Base-by-base conservation (phyloP, 64 coral and sea anemone species). In the Montipora foliosa region DNA sequence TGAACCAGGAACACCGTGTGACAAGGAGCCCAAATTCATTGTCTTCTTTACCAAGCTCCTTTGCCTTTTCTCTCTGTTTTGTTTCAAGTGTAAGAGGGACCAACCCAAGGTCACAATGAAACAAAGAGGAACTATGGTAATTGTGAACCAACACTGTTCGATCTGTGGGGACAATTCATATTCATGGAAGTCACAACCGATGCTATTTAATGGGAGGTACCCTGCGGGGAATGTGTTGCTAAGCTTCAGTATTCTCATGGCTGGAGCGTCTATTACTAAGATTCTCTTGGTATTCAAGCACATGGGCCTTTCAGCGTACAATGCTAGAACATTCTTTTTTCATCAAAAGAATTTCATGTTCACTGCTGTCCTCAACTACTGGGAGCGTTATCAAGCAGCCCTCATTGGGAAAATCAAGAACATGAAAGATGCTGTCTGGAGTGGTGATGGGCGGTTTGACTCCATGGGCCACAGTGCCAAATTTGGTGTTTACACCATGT, bases 1-100 rank as follows among this genome's bases (percentile, higher is more conserved):
- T 49, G 47, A 88, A 71, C 83, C 83, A 22, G 83, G 87, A 61
- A 87, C 72, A 57, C 47, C 80, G n/a, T 22, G 46, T 10, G 8
- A 92, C 48, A 88, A 87, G 86, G 84, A 93, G 64, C 91, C 91
- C 12, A 93, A 93, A 75, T 93, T 93, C 83, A 93, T 94, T 29
- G 77, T 94, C 8, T 94, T 88, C 45, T 94, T 88, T 48, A 78
- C 19, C 79, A 94, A 74, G 84, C 84, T 94, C 8, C 45, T 88
- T 21, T 55, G 67, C 7, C 67, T 93, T 4, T 94, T 94, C 59
- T 80, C 76, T 25, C 13, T 94, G 16, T 94, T 94, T 47, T 89
- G 92, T 77, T 94, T 94, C 49, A 94, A 94, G 51, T 94, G 92
- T 24, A 85, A 86, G 51, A 17, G 20, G 52, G 62, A 86, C 15